Evolutionary conservation across 2,888 invertebrate genomes (phyloP).

Genomic region (Ormia ochracea): DNA sequence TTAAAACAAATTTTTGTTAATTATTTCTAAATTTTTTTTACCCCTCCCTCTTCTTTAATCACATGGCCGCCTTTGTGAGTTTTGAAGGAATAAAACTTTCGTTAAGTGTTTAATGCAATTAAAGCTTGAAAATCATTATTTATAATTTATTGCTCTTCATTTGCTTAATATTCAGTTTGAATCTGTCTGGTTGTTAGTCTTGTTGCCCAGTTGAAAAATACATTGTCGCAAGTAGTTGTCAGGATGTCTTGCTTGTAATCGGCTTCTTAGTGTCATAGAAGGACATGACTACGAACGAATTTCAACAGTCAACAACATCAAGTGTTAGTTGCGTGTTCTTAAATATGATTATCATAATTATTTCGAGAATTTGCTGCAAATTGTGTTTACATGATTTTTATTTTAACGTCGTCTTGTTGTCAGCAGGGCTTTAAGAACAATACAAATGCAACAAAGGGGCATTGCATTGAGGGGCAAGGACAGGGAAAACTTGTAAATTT

Average conservation of each 20-base stretch:
- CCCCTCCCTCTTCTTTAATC: neutral
- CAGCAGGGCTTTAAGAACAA: neutral
- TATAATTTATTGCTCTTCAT: slow-evolving; percentile 40
- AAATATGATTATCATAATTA: slow-evolving; percentile 39
- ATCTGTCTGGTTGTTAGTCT: neutral
- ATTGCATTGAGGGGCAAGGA: too few relatives aligned
- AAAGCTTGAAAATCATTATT: slow-evolving; percentile 2
- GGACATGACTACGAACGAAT: neutral
- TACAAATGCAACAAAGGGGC: neutral
- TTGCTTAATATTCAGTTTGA: slow-evolving; percentile 4
- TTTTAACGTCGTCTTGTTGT: slow-evolving; percentile 35
- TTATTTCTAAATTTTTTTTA: too few relatives aligned
- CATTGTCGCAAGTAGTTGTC: neutral
- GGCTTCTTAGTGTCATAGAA: slow-evolving; percentile 7
- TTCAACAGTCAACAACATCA: neutral
- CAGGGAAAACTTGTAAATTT: too few relatives aligned
- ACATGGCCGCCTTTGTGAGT: neutral
- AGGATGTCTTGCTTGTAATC: neutral
- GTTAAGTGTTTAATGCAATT: neutral
- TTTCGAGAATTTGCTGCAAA: slow-evolving; percentile 31
- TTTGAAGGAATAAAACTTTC: neutral
- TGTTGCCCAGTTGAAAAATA: neutral
- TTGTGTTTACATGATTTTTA: slow-evolving; percentile 37
- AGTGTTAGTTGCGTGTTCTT: slow-evolving; percentile 5
- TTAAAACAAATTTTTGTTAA: too few relatives aligned